Conservation (phyloP, 2,797 vertebrate genomes). For the Buceros bicornis region DNA sequence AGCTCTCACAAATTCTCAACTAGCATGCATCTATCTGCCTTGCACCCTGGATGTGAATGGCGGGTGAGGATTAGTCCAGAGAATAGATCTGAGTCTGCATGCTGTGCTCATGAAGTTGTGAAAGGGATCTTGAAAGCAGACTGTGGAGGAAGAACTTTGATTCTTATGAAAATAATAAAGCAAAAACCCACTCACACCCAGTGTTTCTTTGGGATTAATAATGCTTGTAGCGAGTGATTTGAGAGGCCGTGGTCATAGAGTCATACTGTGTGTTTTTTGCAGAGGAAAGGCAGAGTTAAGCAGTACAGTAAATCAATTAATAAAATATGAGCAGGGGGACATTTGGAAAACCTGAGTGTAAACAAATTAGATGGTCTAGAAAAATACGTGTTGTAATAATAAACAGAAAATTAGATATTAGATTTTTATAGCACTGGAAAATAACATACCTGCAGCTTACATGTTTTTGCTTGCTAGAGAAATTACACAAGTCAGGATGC, state of each 20-base stretch:
- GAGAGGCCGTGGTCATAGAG: background rate
- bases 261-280: background rate
- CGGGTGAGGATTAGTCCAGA: background rate
- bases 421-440: background rate
- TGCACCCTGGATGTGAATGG: background rate
- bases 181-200: accelerated
- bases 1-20: background rate
- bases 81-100: no score
- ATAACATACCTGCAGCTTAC: background rate
- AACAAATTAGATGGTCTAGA: background rate
- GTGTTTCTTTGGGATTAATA: background rate
- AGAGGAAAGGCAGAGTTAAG: background rate
- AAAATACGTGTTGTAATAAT: background rate
- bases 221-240: background rate
- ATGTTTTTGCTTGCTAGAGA: background rate
- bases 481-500: background rate
- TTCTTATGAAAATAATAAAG: background rate
- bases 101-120: background rate
- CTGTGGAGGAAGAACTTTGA: background rate
- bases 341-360: background rate
- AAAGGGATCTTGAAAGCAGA: background rate
- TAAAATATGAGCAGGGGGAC: background rate
- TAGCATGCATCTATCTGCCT: background rate
- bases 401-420: background rate
- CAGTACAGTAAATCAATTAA: background rate